Base-by-base conservation (phyloP, 2,797 vertebrate species). In the Falco rusticolus region DNA sequence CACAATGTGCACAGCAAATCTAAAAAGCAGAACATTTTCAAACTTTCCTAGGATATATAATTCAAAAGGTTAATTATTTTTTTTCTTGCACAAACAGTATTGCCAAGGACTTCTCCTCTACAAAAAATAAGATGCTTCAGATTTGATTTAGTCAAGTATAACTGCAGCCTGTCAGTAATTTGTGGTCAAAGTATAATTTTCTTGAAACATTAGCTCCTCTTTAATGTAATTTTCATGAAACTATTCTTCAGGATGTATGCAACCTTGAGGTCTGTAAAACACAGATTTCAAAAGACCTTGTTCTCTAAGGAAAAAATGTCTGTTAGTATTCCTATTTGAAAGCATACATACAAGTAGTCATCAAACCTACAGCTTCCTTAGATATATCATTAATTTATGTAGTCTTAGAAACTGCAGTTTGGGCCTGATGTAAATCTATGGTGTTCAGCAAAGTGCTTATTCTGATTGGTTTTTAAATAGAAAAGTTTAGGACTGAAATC, bases 141-240 rank as follows among this genome's bases (percentile, higher is more conserved):
- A 87, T 84, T 64, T 13, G 9, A 71, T 91, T 95, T 79, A 77
- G 70, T 80, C n/a, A 66, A 65, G 47, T 66, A 41, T 20, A 82
- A 69, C n/a, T 85, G 61, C 41, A 84, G 26, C 34, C 60, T 60
- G 45, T 43, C 39, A 56, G 31, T 64, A 83, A 72, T 71, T 82
- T 89, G 31, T 89, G 74, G 57, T 70, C 68, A 85, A 74, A 93
- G 21, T 43, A 86, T 29, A 94, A 85, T 94, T 86, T 96, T 86
- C 56, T 68, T 78, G 41, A 63, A 94, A 91, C 7, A 2, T 45
- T 74, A 69, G 13, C 51, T 83, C 8, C 31, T 48, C 41, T 89
- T 79, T 89, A 95, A 94, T 84, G 59, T 60, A 91, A 84, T 95
- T 95, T 95, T 92, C 43, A 84, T 94, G n/a, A 85, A 81, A 91